A percentile compares a stretch with the other conserved stretches of the same genome.
These are phyloP conservation scores for Drosophila athabasca DNA, from an alignment of 1,140 invertebrate species.

Conservation along the genomic window DNA sequence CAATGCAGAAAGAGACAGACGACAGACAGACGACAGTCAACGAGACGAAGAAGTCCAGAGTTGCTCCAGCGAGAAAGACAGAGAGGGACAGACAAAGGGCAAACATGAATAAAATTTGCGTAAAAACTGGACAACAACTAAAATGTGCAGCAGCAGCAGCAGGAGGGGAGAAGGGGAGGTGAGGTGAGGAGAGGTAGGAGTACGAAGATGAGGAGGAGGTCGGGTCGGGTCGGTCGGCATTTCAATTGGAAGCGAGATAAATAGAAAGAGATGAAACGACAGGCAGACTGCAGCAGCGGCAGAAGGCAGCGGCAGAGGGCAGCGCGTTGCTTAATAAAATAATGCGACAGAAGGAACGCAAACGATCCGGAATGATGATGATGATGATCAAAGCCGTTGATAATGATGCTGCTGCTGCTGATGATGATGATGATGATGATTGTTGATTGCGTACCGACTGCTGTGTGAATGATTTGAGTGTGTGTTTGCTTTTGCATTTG, in stretches of 20 bases:
- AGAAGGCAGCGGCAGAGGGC: too few species aligned
- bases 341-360: slow-evolving; percentile 73
- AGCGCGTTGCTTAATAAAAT: slow-evolving; percentile 73
- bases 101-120: slow-evolving; percentile 81
- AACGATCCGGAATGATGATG: slow-evolving; percentile 24
- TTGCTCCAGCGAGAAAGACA: neutral
- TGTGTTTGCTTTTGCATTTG: slow-evolving; percentile 48
- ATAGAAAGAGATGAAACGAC: slow-evolving; percentile 9
- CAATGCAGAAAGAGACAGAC: too few species aligned
- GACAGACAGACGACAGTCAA: too few species aligned
- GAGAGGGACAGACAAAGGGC: slow-evolving; percentile 23
- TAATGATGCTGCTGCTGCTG: slow-evolving; percentile 39
- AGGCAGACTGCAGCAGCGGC: slow-evolving; percentile 9
- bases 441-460: too few species aligned
- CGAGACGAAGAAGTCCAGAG: too few species aligned
- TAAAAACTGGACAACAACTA: slow-evolving; percentile 72
- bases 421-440: slow-evolving; percentile 20
- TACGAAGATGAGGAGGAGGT: neutral
- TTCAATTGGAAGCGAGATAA: slow-evolving; percentile 39
- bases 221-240: slow-evolving; percentile 9
- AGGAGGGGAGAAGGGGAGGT: slow-evolving; percentile 3
- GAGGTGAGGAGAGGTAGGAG: neutral
- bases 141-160: slow-evolving; percentile 40
- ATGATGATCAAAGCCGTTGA: slow-evolving; percentile 57
- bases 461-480: slow-evolving; percentile 15